These are phyloP conservation scores for Delphinapterus leucas DNA, from an alignment of 2,113 vertebrate genomes.

Conservation along the genomic window DNA sequence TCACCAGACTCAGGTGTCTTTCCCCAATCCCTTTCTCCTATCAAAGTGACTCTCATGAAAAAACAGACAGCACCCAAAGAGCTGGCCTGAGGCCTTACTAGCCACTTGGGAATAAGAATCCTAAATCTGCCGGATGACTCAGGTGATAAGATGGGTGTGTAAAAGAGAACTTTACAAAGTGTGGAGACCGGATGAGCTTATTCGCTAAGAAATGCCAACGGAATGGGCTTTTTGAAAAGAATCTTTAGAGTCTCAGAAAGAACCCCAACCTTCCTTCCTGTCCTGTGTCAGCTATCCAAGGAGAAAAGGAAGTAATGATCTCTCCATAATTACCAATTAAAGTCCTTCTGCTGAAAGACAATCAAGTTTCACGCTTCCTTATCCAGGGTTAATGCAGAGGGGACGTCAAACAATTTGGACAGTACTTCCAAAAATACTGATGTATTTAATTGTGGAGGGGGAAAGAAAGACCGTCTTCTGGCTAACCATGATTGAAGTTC, in stretches of 20 bases:
- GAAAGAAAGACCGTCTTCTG: background rate
- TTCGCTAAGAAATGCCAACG: slow-evolving; percentile 84
- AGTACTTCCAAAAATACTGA: background rate
- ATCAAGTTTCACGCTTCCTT: background rate
- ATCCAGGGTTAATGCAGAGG: background rate
- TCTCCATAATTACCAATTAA: slow-evolving; percentile 75
- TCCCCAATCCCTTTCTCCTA: background rate
- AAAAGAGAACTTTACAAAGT: background rate
- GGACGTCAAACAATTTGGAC: background rate
- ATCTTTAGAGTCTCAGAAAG: slow-evolving; percentile 80
- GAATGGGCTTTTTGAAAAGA: slow-evolving; percentile 86
- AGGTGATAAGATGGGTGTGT: background rate
- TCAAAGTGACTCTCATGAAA: background rate
- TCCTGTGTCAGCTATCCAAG: slow-evolving; percentile 83
- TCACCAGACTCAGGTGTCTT: background rate
- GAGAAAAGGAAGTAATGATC: slow-evolving; percentile 75
- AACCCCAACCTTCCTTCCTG: slow-evolving; percentile 19
- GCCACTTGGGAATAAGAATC: background rate
- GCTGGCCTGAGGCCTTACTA: background rate
- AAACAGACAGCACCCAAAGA: background rate
- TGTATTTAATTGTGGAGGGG: background rate
- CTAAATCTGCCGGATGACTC: background rate
- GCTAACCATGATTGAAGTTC: background rate
- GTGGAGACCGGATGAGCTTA: background rate
- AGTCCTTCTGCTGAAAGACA: background rate